phyloP scores from a whole-genome alignment of 2,888 invertebrate species.

The Torymus texanus region DNA sequence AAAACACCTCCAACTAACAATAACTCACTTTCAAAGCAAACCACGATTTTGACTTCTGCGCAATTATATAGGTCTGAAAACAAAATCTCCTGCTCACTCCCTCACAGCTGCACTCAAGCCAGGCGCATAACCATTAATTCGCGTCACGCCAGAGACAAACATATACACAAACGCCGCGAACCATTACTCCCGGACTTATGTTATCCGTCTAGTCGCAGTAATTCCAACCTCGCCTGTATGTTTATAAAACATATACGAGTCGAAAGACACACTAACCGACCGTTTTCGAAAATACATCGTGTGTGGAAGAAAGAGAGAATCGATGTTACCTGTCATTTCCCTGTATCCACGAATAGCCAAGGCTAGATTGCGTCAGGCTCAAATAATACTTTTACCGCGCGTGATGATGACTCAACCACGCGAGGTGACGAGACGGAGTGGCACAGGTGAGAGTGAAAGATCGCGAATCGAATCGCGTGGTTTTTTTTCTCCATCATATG shows the following conservation, averaged over 20 bases:
- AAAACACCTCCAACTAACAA: not conserved
- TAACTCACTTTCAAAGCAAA: not conserved
- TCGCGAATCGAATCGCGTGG: constrained; percentile 1
- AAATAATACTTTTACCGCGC: not conserved
- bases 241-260: constrained; percentile 18
- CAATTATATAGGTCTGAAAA: no score
- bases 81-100: no score
- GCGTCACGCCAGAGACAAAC: not conserved
- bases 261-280: not conserved
- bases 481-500: no score
- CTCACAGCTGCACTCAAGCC: not conserved
- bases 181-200: constrained; percentile 11
- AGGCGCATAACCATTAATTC: constrained; percentile 14
- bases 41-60: no score
- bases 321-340: not conserved
- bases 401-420: constrained; percentile 21
- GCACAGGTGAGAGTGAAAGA: not conserved
- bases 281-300: constrained; percentile 16
- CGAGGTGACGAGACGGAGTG: constrained; percentile 16
- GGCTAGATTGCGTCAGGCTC: constrained; percentile 4
- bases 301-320: not conserved
- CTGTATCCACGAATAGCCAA: constrained; percentile 18
- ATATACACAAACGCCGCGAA: not conserved
- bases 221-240: constrained; percentile 7
- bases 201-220: not conserved